Evolutionary conservation across 2,113 vertebrate genomes (phyloP).

Genomic region (Okapia johnstoni): DNA sequence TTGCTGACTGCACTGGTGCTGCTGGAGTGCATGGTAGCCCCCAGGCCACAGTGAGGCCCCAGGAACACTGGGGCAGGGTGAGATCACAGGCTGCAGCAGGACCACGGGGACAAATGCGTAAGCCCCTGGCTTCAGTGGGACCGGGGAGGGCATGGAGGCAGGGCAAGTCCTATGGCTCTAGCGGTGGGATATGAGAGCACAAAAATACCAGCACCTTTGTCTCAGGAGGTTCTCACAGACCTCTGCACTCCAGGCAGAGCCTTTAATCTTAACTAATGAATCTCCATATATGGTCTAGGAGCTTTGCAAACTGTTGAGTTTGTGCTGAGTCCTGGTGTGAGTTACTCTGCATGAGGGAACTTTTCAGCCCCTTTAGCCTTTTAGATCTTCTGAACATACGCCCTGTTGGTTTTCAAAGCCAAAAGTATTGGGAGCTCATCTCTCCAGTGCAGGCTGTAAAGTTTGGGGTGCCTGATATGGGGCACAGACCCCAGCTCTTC

Average conservation of each 20-base stretch:
- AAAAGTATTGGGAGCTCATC: neutral
- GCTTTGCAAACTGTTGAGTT: neutral
- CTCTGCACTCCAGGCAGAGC: neutral
- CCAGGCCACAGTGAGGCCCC: neutral
- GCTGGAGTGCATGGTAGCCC: neutral
- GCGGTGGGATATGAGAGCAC: neutral
- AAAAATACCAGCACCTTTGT: neutral
- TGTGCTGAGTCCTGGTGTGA: neutral
- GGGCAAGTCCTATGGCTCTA: neutral
- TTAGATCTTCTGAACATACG: neutral
- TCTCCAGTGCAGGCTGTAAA: neutral
- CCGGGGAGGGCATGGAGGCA: rapidly evolving
- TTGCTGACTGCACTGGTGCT: neutral
- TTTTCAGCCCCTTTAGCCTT: neutral
- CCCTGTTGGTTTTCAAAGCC: neutral
- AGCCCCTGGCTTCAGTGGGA: neutral
- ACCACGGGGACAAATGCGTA: neutral
- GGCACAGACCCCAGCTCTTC: neutral
- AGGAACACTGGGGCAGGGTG: rapidly evolving
- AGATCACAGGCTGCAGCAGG: neutral
- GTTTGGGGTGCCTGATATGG: neutral
- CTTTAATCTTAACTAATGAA: neutral
- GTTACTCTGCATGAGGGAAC: neutral
- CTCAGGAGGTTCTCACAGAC: neutral
- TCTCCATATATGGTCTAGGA: neutral